phyloP scores from a whole-genome alignment of 2,888 invertebrate genomes.

The Acronicta leporina region DNA sequence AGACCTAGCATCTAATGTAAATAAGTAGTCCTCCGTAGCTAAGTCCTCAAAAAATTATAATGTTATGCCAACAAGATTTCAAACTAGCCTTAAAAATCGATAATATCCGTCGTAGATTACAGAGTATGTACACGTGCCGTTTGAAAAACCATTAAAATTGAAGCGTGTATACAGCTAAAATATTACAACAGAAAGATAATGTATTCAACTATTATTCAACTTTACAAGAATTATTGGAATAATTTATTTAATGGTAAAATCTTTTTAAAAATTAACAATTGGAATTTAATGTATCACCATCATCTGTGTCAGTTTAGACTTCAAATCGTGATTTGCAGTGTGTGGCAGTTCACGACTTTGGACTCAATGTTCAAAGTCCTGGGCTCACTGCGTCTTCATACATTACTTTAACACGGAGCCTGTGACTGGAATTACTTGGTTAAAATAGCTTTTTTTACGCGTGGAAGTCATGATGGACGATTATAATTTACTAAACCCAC shows the following conservation, averaged over 20 bases:
- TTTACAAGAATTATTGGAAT: not conserved
- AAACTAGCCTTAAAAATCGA: slow-evolving; percentile 12
- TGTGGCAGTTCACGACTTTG: too few species aligned
- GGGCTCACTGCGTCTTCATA: too few species aligned
- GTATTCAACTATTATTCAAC: slow-evolving; percentile 6
- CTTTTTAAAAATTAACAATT: not conserved
- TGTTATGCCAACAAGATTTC: slow-evolving; percentile 14
- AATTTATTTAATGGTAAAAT: slow-evolving; percentile 2
- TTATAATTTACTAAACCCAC: too few species aligned
- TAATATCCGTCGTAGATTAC: slow-evolving; percentile 10
- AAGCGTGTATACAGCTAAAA: slow-evolving; percentile 19
- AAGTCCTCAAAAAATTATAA: not conserved
- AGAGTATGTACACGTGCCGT: slow-evolving; percentile 28
- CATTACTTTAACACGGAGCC: too few species aligned
- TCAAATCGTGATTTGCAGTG: too few species aligned
- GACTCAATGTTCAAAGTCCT: too few species aligned
- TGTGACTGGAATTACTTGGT: too few species aligned
- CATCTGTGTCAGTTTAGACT: too few species aligned
- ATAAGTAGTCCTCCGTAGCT: not conserved
- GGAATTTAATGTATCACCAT: not conserved
- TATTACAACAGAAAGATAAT: slow-evolving; percentile 17
- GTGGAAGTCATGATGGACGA: too few species aligned
- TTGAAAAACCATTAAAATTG: slow-evolving; percentile 24
- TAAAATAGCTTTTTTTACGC: too few species aligned
- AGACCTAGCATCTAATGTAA: too few species aligned